A percentile compares a stretch with the other conserved stretches of the same genome.
These are phyloP conservation scores for Euphydryas editha DNA, from an alignment of 2,888 invertebrate genomes.

Conservation along the genomic window DNA sequence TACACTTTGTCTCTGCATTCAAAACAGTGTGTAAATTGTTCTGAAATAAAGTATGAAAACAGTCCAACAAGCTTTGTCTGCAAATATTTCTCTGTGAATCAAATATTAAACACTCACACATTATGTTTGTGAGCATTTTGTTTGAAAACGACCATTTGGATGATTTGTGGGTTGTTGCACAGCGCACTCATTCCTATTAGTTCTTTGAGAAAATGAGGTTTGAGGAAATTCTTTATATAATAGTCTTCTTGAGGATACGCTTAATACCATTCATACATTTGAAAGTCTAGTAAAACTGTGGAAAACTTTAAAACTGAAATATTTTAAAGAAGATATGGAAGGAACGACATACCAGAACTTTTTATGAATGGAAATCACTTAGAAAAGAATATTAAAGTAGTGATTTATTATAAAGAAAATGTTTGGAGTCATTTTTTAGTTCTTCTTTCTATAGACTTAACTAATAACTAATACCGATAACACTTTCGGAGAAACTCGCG, in stretches of 20 bases:
- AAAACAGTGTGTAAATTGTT: constrained; percentile 16
- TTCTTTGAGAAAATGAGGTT: constrained; percentile 51
- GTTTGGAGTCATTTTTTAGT: background rate
- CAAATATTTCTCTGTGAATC: constrained; percentile 23
- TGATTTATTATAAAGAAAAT: background rate
- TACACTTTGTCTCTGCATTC: constrained; percentile 8
- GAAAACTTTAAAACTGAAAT: constrained; percentile 17
- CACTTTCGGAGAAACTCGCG: no score
- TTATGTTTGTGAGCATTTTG: constrained; percentile 8
- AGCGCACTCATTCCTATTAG: constrained; percentile 48
- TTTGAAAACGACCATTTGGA: constrained; percentile 20
- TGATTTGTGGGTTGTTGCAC: constrained; percentile 37
- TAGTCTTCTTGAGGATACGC: constrained; percentile 46
- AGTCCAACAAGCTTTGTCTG: constrained; percentile 17
- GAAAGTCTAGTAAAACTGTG: constrained; percentile 44
- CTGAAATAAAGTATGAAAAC: constrained; percentile 24
- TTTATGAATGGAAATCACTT: background rate
- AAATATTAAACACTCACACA: constrained; percentile 11
- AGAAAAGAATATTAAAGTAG: constrained; percentile 3
- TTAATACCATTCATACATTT: constrained; percentile 53
- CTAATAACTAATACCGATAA: no score
- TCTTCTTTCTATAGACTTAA: background rate
- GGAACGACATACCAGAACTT: constrained; percentile 8
- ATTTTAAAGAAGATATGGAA: constrained; percentile 11
- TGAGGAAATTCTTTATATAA: constrained; percentile 49